These are phyloP conservation scores for Cotesia vestalis DNA, from an alignment of 1,140 invertebrate genomes.

Conservation along the genomic window DNA sequence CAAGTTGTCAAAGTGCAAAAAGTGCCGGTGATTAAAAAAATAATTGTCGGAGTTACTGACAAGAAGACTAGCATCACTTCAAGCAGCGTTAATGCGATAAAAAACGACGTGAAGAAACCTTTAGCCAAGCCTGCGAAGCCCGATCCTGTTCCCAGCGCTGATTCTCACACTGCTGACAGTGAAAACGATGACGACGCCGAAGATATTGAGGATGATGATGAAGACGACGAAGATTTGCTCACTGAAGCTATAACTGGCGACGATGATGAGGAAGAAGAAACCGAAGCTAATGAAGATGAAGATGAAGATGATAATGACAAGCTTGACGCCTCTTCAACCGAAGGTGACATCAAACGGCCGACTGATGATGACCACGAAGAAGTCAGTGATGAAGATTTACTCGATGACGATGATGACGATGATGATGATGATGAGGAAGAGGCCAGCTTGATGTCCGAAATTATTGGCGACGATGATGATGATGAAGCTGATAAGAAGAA, in stretches of 20 bases:
- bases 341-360: not conserved
- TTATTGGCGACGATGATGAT: constrained; percentile 48
- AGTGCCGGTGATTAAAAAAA: constrained; percentile 39
- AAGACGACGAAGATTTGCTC: constrained; percentile 37
- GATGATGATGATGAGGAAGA: constrained; percentile 47
- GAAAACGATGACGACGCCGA: constrained; percentile 46
- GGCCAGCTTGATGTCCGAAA: constrained; percentile 40
- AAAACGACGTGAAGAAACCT: constrained; percentile 45
- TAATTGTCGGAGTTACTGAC: constrained; percentile 29
- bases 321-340: constrained; percentile 22
- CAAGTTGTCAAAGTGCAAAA: constrained; percentile 34
- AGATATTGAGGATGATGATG: constrained; percentile 50
- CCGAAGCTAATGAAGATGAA: constrained; percentile 33
- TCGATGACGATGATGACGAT: constrained; percentile 43
- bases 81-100: constrained; percentile 51
- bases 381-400: constrained; percentile 40
- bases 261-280: constrained; percentile 37
- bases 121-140: constrained; percentile 39
- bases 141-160: constrained; percentile 41
- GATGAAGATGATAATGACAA: constrained; percentile 43
- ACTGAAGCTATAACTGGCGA: constrained; percentile 39
- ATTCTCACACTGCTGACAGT: constrained; percentile 50
- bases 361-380: constrained; percentile 38
- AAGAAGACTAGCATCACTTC: constrained; percentile 50
- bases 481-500: constrained; percentile 42